Evolutionary conservation across 2,888 invertebrate species (phyloP).

Genomic region (Heliconius sara): DNA sequence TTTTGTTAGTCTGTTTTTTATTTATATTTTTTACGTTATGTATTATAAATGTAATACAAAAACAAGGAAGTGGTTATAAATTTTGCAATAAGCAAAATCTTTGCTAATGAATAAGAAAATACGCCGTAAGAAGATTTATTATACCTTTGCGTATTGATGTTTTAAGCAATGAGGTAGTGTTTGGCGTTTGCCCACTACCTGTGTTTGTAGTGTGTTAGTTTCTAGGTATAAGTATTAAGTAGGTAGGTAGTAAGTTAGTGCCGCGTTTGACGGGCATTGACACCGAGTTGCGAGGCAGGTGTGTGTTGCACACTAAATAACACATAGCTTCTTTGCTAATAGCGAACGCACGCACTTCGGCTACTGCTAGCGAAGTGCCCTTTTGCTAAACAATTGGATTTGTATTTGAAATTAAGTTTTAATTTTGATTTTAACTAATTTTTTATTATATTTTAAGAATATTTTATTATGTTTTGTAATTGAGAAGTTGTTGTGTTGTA

Average conservation of each 20-base stretch:
- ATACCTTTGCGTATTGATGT: conserved; percentile 24
- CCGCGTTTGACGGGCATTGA: conserved; percentile 80
- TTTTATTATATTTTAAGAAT: neutral
- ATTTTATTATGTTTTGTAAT: neutral
- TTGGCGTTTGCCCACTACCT: conserved; percentile 49
- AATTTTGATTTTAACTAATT: neutral
- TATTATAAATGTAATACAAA: neutral
- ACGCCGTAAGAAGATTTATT: conserved; percentile 26
- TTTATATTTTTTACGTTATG: neutral
- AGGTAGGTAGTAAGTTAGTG: conserved; percentile 45
- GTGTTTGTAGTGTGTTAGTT: conserved; percentile 54
- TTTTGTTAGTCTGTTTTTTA: neutral
- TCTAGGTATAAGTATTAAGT: conserved; percentile 49
- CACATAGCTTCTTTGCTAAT: conserved; percentile 52
- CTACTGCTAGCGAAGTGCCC: conserved; percentile 10
- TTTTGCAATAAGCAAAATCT: conserved; percentile 18
- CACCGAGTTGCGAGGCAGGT: conserved; percentile 72
- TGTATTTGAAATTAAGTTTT: neutral
- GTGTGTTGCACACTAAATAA: conserved; percentile 57
- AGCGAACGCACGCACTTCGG: conserved; percentile 51
- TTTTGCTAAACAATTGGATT: conserved; percentile 10
- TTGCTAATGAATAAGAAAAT: conserved; percentile 32
- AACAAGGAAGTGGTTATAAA: conserved; percentile 26
- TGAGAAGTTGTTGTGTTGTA: too few relatives aligned
- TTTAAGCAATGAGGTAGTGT: conserved; percentile 46